phyloP scores from a whole-genome alignment of 2,888 invertebrate species.

The Protophormia terraenovae region DNA sequence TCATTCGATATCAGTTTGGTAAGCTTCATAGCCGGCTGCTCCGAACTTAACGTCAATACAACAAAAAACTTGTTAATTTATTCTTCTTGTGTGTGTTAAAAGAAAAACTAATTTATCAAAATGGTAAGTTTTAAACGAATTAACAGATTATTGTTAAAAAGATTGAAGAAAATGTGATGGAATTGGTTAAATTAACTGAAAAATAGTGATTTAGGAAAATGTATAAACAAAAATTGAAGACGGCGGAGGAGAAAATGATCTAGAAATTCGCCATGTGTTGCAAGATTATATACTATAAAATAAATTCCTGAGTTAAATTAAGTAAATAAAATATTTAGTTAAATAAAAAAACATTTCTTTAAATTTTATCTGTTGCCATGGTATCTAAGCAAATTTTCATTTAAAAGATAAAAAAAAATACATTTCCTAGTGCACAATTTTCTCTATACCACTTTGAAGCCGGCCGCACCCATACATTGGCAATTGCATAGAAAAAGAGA shows the following conservation, averaged over 20 bases:
- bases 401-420: not conserved
- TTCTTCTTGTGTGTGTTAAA: constrained; percentile 74
- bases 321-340: not conserved
- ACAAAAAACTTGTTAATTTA: constrained; percentile 72
- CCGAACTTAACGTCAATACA: constrained; percentile 81
- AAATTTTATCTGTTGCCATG: not conserved
- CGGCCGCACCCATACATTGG: constrained; percentile 60
- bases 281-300: not conserved
- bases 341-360: not conserved
- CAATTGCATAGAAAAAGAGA: not conserved
- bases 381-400: not conserved
- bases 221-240: not conserved
- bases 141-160: not conserved
- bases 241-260: not conserved
- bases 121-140: constrained; percentile 76
- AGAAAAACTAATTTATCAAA: constrained; percentile 73
- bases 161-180: not conserved
- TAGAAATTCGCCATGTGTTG: not conserved
- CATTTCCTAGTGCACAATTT: constrained; percentile 3
- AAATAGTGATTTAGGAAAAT: not conserved
- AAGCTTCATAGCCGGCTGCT: constrained; percentile 86
- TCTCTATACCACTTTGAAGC: constrained; percentile 35
- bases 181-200: not conserved
- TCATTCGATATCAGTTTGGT: constrained; percentile 85
- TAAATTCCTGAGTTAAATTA: not conserved